phyloP scores from a whole-genome alignment of 1,140 invertebrate species.

The Zaprionus davidi region DNA sequence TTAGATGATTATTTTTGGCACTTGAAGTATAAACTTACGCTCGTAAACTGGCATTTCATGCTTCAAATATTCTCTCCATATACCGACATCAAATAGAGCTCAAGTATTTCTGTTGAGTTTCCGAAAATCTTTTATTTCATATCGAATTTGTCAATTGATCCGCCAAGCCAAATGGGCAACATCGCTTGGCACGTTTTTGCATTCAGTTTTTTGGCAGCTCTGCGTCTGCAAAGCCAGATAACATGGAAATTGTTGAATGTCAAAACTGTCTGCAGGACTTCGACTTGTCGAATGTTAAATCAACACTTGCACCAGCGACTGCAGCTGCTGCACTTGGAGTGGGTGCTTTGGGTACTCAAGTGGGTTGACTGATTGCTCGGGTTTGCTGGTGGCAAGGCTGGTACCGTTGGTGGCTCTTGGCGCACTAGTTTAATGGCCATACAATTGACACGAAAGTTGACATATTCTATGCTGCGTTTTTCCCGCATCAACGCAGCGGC shows the following conservation, averaged over 20 bases:
- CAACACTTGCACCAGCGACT: not conserved
- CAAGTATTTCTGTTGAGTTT: not conserved
- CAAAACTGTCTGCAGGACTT: conserved; percentile 31
- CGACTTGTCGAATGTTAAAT: conserved; percentile 41
- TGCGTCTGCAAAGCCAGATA: conserved; percentile 47
- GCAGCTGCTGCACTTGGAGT: not conserved
- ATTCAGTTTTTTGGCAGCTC: conserved; percentile 8
- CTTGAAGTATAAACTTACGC: not conserved
- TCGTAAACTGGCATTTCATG: not conserved
- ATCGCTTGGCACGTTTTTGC: conserved; percentile 30
- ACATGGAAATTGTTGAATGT: conserved; percentile 49
- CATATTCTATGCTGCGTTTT: conserved; percentile 56
- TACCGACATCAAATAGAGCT: not conserved
- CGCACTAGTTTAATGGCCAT: conserved; percentile 70
- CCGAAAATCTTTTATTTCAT: conserved; percentile 7
- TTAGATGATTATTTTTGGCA: not conserved
- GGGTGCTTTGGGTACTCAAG: conserved; percentile 1
- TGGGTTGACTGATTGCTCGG: conserved; percentile 25
- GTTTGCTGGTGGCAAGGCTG: not conserved
- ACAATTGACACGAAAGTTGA: conserved; percentile 67
- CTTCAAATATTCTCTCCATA: too few relatives aligned
- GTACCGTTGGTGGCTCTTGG: not conserved
- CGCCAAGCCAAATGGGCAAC: conserved; percentile 4
- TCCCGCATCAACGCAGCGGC: not conserved
- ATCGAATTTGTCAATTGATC: not conserved